Evolutionary conservation across 2,888 invertebrate species (phyloP), one percentile per base, ranked within the genome.

Genomic region (Melinaea menophilus): DNA sequence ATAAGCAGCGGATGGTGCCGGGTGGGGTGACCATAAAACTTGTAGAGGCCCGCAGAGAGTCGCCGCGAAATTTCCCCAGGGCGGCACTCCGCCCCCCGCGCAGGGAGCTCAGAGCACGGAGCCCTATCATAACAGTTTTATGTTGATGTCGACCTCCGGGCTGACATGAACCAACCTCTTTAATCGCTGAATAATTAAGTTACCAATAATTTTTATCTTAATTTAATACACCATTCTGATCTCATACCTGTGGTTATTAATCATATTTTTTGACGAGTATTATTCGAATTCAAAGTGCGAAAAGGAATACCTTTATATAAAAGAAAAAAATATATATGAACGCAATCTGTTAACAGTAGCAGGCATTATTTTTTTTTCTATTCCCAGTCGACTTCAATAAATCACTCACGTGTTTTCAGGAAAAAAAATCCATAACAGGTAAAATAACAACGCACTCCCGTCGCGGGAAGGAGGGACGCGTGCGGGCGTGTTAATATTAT

Each of bases 71-170:
- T 90, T 90, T 90, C 90, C 90, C 90, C 80, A 79, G 90, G 88
- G 90, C 68, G 72, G 74, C 66, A 74, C 76, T 72, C 76, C 74
- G 71, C 73, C 75, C 85, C 79, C 84, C 78, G 80, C 81, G 80
- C 76, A 81, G 88, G 90, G 88, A 89, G 22, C 22, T 22, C 22
- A 22, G 22, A 88, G 89, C 89, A 88, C 89, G 85, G 86, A 86
- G 89, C 84, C 88, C 89, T 90, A 90, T 90, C 88, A 90, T 90
- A 90, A 88, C 90, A 88, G 86, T 88, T 90, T 90, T 90, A 89
- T 89, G 89, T 87, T 88, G 87, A 88, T 88, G 85, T 82, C 86
- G 88, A 88, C 87, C 88, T 86, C 86, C 82, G 35, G 33, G 56
- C 22, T 22, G 22, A 22, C 22, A 31, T 61, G 59, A 58, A 45